phyloP scores from a whole-genome alignment of 2,888 invertebrate genomes.

The Girardia tigrina region DNA sequence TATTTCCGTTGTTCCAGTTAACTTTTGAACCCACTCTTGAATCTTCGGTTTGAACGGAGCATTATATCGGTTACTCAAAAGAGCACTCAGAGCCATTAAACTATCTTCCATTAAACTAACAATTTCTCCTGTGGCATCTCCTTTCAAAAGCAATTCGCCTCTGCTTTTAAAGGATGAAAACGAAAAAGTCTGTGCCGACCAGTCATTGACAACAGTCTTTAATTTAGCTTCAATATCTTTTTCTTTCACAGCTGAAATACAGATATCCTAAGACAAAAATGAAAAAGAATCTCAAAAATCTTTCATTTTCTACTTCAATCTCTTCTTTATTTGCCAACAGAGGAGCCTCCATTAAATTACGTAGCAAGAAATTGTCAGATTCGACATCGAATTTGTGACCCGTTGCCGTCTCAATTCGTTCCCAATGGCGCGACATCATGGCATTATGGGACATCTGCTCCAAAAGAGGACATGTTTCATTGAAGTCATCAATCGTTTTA shows the following conservation, averaged over 20 bases:
- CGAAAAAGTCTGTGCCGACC: constrained; percentile 73
- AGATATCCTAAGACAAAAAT: constrained; percentile 61
- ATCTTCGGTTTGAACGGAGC: constrained; percentile 90
- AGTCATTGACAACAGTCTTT: constrained; percentile 80
- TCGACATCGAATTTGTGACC: constrained; percentile 77
- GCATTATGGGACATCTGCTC: constrained; percentile 92
- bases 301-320: constrained; percentile 61
- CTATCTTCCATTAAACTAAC: constrained; percentile 87
- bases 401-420: constrained; percentile 76
- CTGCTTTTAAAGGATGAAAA: constrained; percentile 86
- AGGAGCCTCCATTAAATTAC: constrained; percentile 84
- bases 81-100: constrained; percentile 78
- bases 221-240: constrained; percentile 91
- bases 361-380: constrained; percentile 78
- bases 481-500: constrained; percentile 89
- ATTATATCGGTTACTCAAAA: constrained; percentile 85
- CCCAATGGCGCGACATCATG: constrained; percentile 92
- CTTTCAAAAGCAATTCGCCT: constrained; percentile 77
- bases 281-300: background rate
- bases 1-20: constrained; percentile 88
- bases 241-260: constrained; percentile 93
- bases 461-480: constrained; percentile 84
- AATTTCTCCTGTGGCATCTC: constrained; percentile 85
- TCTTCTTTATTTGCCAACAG: constrained; percentile 80
- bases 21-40: constrained; percentile 82